phyloP scores from a whole-genome alignment of 2,888 invertebrate genomes.

The Suillia variegata region DNA sequence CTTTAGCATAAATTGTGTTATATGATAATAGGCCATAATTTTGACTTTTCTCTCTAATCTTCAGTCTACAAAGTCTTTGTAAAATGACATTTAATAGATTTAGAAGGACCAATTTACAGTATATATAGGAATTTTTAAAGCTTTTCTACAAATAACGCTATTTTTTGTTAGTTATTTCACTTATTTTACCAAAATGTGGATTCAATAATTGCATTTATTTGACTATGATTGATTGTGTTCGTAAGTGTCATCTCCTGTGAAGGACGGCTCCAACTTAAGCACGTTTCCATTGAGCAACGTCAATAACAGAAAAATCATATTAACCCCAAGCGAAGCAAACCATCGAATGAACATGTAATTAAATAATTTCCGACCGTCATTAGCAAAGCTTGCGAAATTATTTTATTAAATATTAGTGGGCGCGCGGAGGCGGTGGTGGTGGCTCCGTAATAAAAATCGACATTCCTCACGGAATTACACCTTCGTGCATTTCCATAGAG shows the following conservation, averaged over 20 bases:
- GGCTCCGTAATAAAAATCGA: slow-evolving; percentile 42
- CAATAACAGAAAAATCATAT: slow-evolving; percentile 3
- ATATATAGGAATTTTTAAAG: too few species aligned
- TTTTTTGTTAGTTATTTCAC: too few species aligned
- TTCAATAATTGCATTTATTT: neutral
- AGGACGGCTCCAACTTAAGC: neutral
- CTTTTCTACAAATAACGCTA: too few species aligned
- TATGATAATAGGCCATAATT: too few species aligned
- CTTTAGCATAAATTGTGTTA: too few species aligned
- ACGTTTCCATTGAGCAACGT: slow-evolving; percentile 1
- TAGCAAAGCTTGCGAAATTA: neutral
- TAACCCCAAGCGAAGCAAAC: neutral
- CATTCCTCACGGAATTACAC: slow-evolving; percentile 36
- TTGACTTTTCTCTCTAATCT: too few species aligned
- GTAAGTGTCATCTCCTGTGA: neutral
- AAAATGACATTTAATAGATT: too few species aligned
- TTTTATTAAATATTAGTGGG: neutral
- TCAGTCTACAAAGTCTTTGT: too few species aligned
- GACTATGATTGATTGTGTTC: slow-evolving; percentile 1
- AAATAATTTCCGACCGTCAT: neutral
- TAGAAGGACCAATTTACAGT: too few species aligned
- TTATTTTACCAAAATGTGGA: too few species aligned
- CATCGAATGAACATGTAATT: neutral
- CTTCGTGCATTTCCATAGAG: slow-evolving; percentile 24
- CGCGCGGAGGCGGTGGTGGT: slow-evolving; percentile 3